Conservation (phyloP, 64 coral and sea anemone species). For the Porites lutea region DNA sequence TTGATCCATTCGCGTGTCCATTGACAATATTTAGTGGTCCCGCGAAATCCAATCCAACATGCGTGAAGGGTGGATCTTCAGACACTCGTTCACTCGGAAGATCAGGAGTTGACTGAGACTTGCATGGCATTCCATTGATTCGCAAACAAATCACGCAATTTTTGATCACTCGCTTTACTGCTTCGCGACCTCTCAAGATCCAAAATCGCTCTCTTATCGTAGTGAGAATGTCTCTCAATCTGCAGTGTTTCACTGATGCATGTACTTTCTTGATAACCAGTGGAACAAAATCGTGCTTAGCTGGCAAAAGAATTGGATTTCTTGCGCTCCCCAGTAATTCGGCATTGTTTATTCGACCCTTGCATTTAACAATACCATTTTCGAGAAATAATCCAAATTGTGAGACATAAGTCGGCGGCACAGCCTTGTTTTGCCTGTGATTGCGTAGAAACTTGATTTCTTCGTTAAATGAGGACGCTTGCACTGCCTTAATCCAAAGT, state of each 20-base stretch:
- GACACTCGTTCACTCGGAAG: too few relatives aligned
- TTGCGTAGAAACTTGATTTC: too few relatives aligned
- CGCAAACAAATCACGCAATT: too few relatives aligned
- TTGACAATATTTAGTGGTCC: conserved; percentile 18
- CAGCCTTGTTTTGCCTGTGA: not conserved
- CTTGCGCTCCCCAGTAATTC: not conserved
- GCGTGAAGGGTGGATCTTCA: too few relatives aligned
- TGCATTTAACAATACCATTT: not conserved
- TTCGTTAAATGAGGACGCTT: too few relatives aligned
- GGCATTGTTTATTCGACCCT: not conserved
- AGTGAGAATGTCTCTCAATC: conserved; percentile 6
- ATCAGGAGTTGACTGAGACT: too few relatives aligned
- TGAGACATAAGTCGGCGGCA: not conserved
- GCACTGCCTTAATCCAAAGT: too few relatives aligned
- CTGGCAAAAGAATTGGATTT: not conserved
- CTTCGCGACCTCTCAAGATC: conserved; percentile 17
- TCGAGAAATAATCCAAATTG: conserved; percentile 17
- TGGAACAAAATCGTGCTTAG: not conserved
- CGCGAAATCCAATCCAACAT: too few relatives aligned
- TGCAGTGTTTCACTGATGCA: not conserved
- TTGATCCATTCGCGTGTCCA: not conserved
- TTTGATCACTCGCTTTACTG: conserved; percentile 41
- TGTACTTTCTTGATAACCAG: not conserved
- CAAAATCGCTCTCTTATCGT: conserved; percentile 9
- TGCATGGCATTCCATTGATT: too few relatives aligned